Evolutionary conservation across 2,888 invertebrate genomes (phyloP), one percentile per base, ranked within the genome.

Genomic region (Dugesia japonica): DNA sequence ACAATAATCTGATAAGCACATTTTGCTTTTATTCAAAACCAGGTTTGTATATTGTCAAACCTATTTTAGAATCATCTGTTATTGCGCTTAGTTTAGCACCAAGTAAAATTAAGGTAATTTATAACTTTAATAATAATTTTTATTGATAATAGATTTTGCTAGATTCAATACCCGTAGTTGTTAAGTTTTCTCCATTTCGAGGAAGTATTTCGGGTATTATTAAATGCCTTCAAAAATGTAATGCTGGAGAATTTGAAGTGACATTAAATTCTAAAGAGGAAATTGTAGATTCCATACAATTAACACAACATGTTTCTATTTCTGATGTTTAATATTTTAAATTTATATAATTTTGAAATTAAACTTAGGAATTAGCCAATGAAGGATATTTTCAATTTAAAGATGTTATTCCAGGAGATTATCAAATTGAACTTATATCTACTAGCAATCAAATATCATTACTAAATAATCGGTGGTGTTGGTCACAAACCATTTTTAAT

Each of bases 131-230:
- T 7, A 7, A 31, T 31, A 31, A 7, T 31, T 31, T 31, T 31
- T 31, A 31, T 31, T 23, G n/a, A 9, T 56, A 56, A 56, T 20
- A 56, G 56, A n/a, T 56, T n/a, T 4, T n/a, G 23, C 17, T 56
- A 23, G 23, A 20, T 20, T 56, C 56, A 56, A 9, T 23, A 4
- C 56, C 56, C 4, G 56, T 56, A 56, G 17, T 1, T 23, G 56
- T 94, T 0, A 86, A 87, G 79, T 95, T 97, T 86, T 89, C 91
- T 0, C 94, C 94, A 85, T 88, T 95, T 81, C 89, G 91, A 81
- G 92, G 92, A 0, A 89, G 87, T 13, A 87, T 95, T 77, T 86
- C 86, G 33, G 95, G 95, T 0, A 86, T 86, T 71, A 87, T 94
- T 31, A 85, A 87, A 71, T 91, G 86, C 79, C 81, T 86, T 74